Conservation (phyloP, 2,797 vertebrate genomes). For the Spea hammondii region DNA sequence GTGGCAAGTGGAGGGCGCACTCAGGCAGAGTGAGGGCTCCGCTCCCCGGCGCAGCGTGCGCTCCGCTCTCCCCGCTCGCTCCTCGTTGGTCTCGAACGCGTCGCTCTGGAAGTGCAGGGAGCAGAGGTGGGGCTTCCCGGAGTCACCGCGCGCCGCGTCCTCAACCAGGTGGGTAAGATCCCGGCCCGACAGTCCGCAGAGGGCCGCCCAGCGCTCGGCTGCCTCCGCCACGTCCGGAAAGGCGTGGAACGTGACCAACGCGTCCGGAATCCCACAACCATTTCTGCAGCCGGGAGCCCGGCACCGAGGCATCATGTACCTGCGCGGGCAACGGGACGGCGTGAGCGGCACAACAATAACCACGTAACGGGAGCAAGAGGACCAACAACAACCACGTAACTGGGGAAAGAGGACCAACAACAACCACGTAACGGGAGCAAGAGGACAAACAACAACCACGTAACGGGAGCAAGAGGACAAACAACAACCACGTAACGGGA, state of each 20-base stretch:
- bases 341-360: no score
- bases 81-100: neutral
- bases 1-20: neutral
- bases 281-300: conserved; percentile 32
- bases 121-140: conserved; percentile 17
- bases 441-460: no score
- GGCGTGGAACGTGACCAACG: neutral
- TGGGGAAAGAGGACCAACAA: no score
- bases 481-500: no score
- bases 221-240: conserved; percentile 17
- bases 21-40: conserved; percentile 17
- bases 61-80: no score
- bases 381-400: no score
- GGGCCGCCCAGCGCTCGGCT: conserved; percentile 16
- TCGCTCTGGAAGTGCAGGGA: conserved; percentile 31
- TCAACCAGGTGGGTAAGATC: neutral
- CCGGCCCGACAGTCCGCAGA: conserved; percentile 12
- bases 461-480: no score
- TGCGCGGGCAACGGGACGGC: neutral
- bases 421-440: no score
- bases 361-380: no score
- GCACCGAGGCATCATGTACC: conserved; percentile 43
- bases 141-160: conserved; percentile 5
- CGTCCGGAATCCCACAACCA: neutral
- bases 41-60: neutral